A percentile compares a stretch with the other conserved stretches of the same genome.
Conservation (phyloP, 2,888 invertebrate species). For the Calliopum simillimum region DNA sequence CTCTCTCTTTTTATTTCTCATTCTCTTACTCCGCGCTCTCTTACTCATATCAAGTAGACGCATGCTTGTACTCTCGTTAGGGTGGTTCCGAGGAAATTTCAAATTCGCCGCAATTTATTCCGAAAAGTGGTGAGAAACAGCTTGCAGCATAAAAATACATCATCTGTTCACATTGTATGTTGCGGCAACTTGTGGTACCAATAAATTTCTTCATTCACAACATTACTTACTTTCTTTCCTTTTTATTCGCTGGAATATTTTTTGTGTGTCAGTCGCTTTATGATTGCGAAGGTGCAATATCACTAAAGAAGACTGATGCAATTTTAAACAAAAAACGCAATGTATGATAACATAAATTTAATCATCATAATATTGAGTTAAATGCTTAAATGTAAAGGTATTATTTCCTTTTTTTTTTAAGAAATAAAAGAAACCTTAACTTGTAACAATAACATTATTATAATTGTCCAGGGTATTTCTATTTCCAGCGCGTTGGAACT, state of each 20-base stretch:
- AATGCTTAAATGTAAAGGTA: too few species aligned
- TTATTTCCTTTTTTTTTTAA: too few species aligned
- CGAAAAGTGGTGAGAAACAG: constrained; percentile 41
- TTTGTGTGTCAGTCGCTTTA: constrained; percentile 48
- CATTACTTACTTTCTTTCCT: not conserved
- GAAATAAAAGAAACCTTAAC: too few species aligned
- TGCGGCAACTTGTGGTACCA: constrained; percentile 36
- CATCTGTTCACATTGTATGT: constrained; percentile 28
- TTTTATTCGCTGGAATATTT: constrained; percentile 28
- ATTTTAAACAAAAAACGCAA: too few species aligned
- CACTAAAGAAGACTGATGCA: too few species aligned
- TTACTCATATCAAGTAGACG: not conserved
- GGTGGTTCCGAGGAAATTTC: constrained; percentile 24
- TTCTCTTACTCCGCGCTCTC: not conserved
- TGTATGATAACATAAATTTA: too few species aligned
- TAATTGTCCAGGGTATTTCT: too few species aligned
- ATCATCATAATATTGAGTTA: too few species aligned
- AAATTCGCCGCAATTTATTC: constrained; percentile 34
- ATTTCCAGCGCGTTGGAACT: too few species aligned
- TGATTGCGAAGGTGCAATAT: constrained; percentile 46
- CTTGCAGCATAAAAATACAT: not conserved
- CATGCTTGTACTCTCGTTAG: constrained; percentile 30
- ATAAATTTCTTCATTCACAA: constrained; percentile 25
- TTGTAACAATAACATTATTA: too few species aligned
- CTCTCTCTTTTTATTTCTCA: not conserved